These are phyloP conservation scores for Orthochromis malagaraziensis DNA, from an alignment of 2,113 vertebrate species.

Conservation along the genomic window DNA sequence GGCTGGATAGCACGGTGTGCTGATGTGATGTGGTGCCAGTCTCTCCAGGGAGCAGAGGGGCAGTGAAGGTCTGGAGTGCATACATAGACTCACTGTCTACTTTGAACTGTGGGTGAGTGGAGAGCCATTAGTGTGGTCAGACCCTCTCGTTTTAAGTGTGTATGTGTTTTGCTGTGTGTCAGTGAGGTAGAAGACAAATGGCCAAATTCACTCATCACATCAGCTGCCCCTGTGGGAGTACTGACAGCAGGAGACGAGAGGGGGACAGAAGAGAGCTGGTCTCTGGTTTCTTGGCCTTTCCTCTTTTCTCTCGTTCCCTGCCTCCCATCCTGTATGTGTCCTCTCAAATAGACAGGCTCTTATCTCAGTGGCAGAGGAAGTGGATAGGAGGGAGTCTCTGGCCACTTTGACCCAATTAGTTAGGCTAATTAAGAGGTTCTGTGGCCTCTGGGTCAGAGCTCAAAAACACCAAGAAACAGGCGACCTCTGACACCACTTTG, in stretches of 20 bases:
- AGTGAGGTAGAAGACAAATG: constrained; percentile 63
- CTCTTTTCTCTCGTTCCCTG: neutral
- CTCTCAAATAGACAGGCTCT: constrained; percentile 24
- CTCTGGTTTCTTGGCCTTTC: constrained; percentile 29
- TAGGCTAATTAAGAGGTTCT: constrained; percentile 59
- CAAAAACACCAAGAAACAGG: constrained; percentile 22
- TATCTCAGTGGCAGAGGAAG: constrained; percentile 67
- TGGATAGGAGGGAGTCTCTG: constrained; percentile 33
- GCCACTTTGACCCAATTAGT: constrained; percentile 64
- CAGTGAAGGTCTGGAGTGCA: constrained; percentile 33
- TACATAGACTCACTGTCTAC: constrained; percentile 12
- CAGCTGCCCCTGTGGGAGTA: constrained; percentile 50
- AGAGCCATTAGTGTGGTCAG: constrained; percentile 56
- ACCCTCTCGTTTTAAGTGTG: neutral
- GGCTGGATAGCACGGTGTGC: neutral
- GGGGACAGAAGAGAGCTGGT: constrained; percentile 3
- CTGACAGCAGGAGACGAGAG: constrained; percentile 16
- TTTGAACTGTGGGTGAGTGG: constrained; percentile 52
- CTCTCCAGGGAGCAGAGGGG: constrained; percentile 18
- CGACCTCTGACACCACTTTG: constrained; percentile 7
- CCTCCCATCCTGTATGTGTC: constrained; percentile 10
- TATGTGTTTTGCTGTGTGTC: constrained; percentile 16
- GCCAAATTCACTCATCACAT: constrained; percentile 71
- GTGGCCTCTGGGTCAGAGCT: constrained; percentile 41
- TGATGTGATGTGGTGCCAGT: constrained; percentile 38